A percentile compares a stretch with the other conserved stretches of the same genome.
These are phyloP conservation scores for Drosophila tani DNA, from an alignment of 1,140 invertebrate species.

Conservation along the genomic window DNA sequence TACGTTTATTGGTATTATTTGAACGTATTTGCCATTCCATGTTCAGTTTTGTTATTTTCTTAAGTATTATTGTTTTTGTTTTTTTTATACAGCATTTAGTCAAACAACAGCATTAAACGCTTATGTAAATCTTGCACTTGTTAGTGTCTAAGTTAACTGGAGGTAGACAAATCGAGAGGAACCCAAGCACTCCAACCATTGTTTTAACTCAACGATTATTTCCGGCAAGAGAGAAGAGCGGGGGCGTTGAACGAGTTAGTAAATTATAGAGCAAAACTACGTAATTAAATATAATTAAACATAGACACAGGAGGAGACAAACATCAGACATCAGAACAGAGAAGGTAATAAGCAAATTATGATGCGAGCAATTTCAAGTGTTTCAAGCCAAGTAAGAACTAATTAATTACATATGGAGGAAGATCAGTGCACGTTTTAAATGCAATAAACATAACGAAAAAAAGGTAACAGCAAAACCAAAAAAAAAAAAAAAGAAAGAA, in stretches of 20 bases:
- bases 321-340: slow-evolving; percentile 12
- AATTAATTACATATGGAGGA: slow-evolving; percentile 45
- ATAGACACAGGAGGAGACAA: slow-evolving; percentile 51
- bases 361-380: slow-evolving; percentile 81
- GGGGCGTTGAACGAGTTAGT: slow-evolving; percentile 72
- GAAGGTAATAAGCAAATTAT: slow-evolving; percentile 53
- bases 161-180: slow-evolving; percentile 31
- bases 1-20: slow-evolving; percentile 46
- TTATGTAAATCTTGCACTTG: slow-evolving; percentile 79
- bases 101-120: slow-evolving; percentile 76
- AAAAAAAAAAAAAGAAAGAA: slow-evolving; percentile 36
- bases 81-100: slow-evolving; percentile 50
- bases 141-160: slow-evolving; percentile 73
- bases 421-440: slow-evolving; percentile 72
- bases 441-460: slow-evolving; percentile 61
- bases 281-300: slow-evolving; percentile 69
- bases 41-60: slow-evolving; percentile 53
- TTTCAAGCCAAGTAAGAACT: slow-evolving; percentile 68
- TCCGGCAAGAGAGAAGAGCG: slow-evolving; percentile 49
- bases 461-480: slow-evolving; percentile 27
- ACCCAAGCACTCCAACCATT: slow-evolving; percentile 24
- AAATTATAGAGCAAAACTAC: slow-evolving; percentile 72
- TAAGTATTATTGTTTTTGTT: slow-evolving; percentile 59
- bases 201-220: slow-evolving; percentile 41
- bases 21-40: slow-evolving; percentile 66